A percentile compares a stretch with the other conserved stretches of the same genome.
phyloP scores from a whole-genome alignment of 1,140 invertebrate genomes.

The fruit fly (Drosophila melanogaster) region Release_6_plus_ISO1_MT NT_033779.5:11028501-11029000 shows the following conservation, averaged over 20 bases:
- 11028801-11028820: too few relatives aligned
- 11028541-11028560: conserved; percentile 72
- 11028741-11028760: background rate
- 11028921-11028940: conserved; percentile 48
- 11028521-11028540: conserved; percentile 78
- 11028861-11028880: conserved; percentile 44
- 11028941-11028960: conserved; percentile 33
- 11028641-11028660: conserved; percentile 46
- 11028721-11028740: too few relatives aligned
- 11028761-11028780: too few relatives aligned
- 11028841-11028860: conserved; percentile 17
- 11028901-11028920: conserved; percentile 34
- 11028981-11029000: conserved; percentile 89
- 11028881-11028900: conserved; percentile 63
- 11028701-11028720: too few relatives aligned
- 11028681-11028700: too few relatives aligned
- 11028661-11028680: background rate
- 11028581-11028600: conserved; percentile 66
- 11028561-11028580: conserved; percentile 55
- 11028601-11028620: conserved; percentile 29
- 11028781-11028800: background rate
- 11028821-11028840: conserved; percentile 6
- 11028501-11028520: conserved; percentile 10
- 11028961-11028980: conserved; percentile 47
- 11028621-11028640: conserved; percentile 20